A percentile compares a stretch with the other conserved stretches of the same genome.
Conservation (phyloP, 2,797 vertebrate species). For the Pseudomugil gertrudae region DNA sequence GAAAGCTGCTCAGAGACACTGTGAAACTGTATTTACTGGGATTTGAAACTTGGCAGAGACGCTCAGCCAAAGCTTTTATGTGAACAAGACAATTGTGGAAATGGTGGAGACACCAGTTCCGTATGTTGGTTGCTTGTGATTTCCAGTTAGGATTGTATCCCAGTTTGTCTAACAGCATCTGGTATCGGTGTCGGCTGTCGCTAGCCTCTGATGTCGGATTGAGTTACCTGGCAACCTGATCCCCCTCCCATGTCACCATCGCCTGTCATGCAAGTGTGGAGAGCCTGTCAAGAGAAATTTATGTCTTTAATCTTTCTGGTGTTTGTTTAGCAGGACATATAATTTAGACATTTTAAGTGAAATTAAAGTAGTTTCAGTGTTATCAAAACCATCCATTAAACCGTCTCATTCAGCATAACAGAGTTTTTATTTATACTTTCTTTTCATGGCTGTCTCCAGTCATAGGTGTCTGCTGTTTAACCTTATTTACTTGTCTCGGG, state of each 20-base stretch:
- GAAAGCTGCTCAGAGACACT: constrained; percentile 33
- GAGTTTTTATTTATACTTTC: neutral
- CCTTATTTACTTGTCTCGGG: neutral
- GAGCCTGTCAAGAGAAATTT: constrained; percentile 2
- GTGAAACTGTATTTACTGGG: constrained; percentile 41
- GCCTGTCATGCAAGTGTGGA: constrained; percentile 12
- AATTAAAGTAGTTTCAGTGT: constrained; percentile 45
- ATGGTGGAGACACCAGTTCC: constrained; percentile 4
- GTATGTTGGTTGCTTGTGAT: neutral
- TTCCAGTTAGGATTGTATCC: constrained; percentile 19
- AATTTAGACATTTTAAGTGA: constrained; percentile 3
- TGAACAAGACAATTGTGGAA: constrained; percentile 12
- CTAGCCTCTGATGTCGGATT: constrained; percentile 36
- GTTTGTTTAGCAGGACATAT: constrained; percentile 33
- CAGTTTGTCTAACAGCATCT: constrained; percentile 10
- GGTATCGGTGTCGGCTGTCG: constrained; percentile 29
- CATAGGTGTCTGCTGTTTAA: neutral
- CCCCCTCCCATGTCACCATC: constrained; percentile 16
- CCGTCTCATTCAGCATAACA: constrained; percentile 7
- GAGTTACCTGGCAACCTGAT: constrained; percentile 52
- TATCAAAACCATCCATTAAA: neutral
- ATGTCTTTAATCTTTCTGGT: constrained; percentile 15
- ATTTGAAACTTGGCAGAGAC: constrained; percentile 45
- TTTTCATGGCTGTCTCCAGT: constrained; percentile 3
- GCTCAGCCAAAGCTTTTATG: constrained; percentile 11